Evolutionary conservation across 2,797 vertebrate genomes (phyloP).

Genomic region (Sebastes cheni): DNA sequence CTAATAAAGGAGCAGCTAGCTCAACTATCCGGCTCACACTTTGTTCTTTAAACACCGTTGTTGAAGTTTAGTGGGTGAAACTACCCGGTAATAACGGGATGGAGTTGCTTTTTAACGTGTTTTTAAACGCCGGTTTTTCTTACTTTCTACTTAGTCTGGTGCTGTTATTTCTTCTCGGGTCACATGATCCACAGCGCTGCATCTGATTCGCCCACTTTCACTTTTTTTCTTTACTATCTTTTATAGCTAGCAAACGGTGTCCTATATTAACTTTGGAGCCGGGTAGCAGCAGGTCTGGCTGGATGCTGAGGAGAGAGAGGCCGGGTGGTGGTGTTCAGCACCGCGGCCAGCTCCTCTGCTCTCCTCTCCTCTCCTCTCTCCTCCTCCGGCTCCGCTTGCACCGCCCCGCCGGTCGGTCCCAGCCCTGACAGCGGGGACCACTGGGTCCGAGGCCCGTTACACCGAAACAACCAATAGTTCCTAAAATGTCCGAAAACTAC

Average conservation of each 20-base stretch:
- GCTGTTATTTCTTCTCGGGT: constrained; percentile 80
- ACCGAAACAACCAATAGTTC: not conserved
- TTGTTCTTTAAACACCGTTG: not conserved
- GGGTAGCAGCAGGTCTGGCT: not conserved
- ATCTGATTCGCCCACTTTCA: constrained; percentile 86
- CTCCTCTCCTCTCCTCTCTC: too few species aligned
- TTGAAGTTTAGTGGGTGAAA: constrained; percentile 4
- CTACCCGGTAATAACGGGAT: rapidly evolving
- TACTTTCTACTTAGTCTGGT: constrained; percentile 77
- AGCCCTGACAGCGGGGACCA: constrained; percentile 2
- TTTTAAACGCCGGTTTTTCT: constrained; percentile 63
- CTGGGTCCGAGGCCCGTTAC: not conserved
- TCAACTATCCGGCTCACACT: constrained; percentile 45
- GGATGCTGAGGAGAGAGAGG: constrained; percentile 3
- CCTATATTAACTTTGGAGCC: constrained; percentile 49
- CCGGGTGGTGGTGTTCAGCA: constrained; percentile 78
- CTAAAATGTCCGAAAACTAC: not conserved
- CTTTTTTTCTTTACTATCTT: constrained; percentile 60
- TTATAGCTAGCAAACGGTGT: constrained; percentile 32
- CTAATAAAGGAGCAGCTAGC: constrained; percentile 59
- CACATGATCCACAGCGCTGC: constrained; percentile 82
- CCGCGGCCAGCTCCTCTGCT: constrained; percentile 84
- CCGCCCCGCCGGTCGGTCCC: constrained; percentile 62
- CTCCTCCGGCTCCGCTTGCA: constrained; percentile 19
- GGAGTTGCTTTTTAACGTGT: not conserved